These are phyloP conservation scores for Oligia strigilis DNA, from an alignment of 2,888 invertebrate genomes.

Conservation along the genomic window DNA sequence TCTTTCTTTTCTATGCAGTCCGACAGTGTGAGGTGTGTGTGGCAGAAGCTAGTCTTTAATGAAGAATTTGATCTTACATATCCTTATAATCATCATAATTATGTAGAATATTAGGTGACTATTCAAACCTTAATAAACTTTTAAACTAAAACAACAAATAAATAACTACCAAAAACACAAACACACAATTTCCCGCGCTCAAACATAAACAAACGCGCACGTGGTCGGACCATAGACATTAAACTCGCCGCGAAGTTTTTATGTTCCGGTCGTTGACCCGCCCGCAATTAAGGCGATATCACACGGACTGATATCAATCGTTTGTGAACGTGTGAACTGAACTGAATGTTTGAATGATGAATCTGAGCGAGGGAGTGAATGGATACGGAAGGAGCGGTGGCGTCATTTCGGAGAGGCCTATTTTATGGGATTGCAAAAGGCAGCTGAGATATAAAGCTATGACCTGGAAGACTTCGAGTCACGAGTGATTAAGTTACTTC, in stretches of 20 bases:
- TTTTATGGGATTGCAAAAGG: slow-evolving; percentile 41
- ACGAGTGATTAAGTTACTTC: not conserved
- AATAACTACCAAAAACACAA: slow-evolving; percentile 22
- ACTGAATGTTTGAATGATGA: slow-evolving; percentile 53
- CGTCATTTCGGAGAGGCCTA: slow-evolving; percentile 33
- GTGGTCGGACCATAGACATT: slow-evolving; percentile 60
- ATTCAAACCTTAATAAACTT: not conserved
- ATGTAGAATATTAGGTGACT: not conserved
- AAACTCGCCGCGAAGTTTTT: slow-evolving; percentile 63
- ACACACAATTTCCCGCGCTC: slow-evolving; percentile 61
- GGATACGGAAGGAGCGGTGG: slow-evolving; percentile 49
- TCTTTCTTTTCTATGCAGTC: no score
- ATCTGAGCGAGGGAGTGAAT: slow-evolving; percentile 51
- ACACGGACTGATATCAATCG: slow-evolving; percentile 57
- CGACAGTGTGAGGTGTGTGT: no score
- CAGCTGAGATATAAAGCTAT: slow-evolving; percentile 21
- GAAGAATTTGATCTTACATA: no score
- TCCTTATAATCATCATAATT: not conserved
- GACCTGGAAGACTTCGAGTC: not conserved
- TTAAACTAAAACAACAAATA: slow-evolving; percentile 18
- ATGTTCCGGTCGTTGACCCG: slow-evolving; percentile 59
- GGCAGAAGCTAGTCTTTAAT: no score
- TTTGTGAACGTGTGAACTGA: slow-evolving; percentile 60
- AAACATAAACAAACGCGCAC: slow-evolving; percentile 68
- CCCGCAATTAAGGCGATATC: slow-evolving; percentile 59